Evolutionary conservation across 2,888 invertebrate species (phyloP).

Genomic region (Diadegma fenestrale): DNA sequence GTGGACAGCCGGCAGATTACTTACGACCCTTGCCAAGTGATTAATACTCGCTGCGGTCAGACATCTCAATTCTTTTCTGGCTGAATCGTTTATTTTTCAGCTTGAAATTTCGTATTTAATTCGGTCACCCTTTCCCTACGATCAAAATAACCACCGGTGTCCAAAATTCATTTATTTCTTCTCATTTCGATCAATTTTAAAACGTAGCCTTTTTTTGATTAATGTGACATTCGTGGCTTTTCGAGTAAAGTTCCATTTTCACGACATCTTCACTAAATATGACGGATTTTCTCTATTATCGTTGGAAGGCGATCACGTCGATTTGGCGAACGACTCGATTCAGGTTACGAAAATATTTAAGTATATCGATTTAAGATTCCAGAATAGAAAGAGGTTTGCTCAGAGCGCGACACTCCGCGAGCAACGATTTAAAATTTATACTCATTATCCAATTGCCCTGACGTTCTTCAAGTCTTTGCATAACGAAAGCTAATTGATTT

Average conservation of each 20-base stretch:
- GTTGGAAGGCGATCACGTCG: not conserved
- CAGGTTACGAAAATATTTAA: not conserved
- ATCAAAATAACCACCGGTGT: no score
- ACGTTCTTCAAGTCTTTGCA: not conserved
- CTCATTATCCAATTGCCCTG: not conserved
- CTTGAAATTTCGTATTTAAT: not conserved
- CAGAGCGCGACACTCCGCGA: not conserved
- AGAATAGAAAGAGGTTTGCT: not conserved
- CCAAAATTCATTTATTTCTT: not conserved
- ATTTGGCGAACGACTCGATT: not conserved
- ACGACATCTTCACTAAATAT: not conserved
- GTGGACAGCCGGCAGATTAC: slow-evolving; percentile 52
- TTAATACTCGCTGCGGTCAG: slow-evolving; percentile 53
- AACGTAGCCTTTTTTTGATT: not conserved
- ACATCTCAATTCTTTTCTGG: slow-evolving; percentile 30
- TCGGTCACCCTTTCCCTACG: not conserved
- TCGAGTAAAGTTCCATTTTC: not conserved
- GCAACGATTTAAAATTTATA: not conserved
- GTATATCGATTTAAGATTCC: not conserved
- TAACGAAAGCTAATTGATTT: not conserved
- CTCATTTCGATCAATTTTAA: not conserved
- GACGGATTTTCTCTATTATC: not conserved
- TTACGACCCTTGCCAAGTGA: slow-evolving; percentile 54
- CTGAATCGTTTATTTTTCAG: not conserved
- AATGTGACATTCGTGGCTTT: not conserved